These are phyloP conservation scores for Spisula subtruncata DNA, from an alignment of 2,888 invertebrate genomes.

Conservation along the genomic window DNA sequence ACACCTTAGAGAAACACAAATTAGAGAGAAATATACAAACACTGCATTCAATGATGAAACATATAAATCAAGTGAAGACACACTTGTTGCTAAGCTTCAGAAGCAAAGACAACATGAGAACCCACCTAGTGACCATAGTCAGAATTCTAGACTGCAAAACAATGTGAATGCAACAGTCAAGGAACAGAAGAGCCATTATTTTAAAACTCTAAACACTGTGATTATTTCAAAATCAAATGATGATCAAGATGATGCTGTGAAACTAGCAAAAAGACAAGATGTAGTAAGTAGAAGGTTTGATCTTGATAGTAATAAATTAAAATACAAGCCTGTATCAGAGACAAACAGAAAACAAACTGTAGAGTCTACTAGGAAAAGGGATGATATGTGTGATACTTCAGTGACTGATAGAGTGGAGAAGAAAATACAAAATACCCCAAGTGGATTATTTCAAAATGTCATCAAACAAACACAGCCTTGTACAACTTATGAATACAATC, in stretches of 20 bases:
- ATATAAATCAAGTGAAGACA: not conserved
- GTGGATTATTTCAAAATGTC: not conserved
- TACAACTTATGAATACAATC: slow-evolving; percentile 65
- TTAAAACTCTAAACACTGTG: not conserved
- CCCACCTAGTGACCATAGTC: not conserved
- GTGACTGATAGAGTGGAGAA: not conserved
- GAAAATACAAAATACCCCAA: not conserved
- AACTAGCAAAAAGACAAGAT: not conserved
- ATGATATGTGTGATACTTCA: not conserved
- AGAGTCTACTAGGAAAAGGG: not conserved
- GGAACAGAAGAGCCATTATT: not conserved
- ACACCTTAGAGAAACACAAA: slow-evolving; percentile 30
- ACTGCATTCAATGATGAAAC: not conserved
- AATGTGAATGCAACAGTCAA: not conserved
- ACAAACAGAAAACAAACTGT: not conserved
- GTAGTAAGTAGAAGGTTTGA: not conserved
- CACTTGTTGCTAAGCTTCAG: slow-evolving; percentile 19
- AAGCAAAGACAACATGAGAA: slow-evolving; percentile 1
- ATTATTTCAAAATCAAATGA: not conserved
- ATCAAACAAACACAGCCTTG: not conserved
- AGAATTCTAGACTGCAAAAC: not conserved
- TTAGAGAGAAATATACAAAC: not conserved
- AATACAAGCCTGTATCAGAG: not conserved
- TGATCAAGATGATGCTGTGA: not conserved
- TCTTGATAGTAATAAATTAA: not conserved